Conservation (phyloP, 2,797 vertebrate genomes). For the Sebastes variabilis region DNA sequence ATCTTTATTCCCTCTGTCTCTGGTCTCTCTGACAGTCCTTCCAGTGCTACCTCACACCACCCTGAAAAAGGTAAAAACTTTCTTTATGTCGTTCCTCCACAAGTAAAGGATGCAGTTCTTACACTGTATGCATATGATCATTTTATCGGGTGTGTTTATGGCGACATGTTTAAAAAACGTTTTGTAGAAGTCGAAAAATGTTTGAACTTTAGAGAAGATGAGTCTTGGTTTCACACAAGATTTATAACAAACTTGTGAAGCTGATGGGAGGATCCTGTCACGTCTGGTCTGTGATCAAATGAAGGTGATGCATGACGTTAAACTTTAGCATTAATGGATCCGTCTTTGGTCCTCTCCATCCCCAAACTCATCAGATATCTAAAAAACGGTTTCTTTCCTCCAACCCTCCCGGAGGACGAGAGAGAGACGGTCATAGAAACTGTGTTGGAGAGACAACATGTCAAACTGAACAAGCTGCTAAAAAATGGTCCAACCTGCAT, state of each 20-base stretch:
- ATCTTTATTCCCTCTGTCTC: background rate
- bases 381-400: background rate
- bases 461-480: too few species aligned
- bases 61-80: conserved; percentile 68
- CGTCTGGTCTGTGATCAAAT: too few species aligned
- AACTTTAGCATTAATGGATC: background rate
- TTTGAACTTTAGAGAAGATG: too few species aligned
- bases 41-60: conserved; percentile 51
- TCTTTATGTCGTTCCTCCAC: background rate
- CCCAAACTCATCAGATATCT: background rate
- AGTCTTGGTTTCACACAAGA: too few species aligned
- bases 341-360: background rate
- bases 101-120: background rate
- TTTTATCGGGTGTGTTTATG: too few species aligned
- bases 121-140: too few species aligned
- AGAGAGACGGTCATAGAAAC: too few species aligned
- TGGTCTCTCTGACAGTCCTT: conserved; percentile 33
- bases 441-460: too few species aligned
- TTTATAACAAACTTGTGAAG: too few species aligned
- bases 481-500: fast-evolving
- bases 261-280: too few species aligned
- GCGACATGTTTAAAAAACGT: too few species aligned
- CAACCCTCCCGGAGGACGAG: background rate
- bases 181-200: too few species aligned
- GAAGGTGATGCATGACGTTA: background rate